phyloP scores from a whole-genome alignment of 2,797 vertebrate genomes.

The Allobates femoralis region DNA sequence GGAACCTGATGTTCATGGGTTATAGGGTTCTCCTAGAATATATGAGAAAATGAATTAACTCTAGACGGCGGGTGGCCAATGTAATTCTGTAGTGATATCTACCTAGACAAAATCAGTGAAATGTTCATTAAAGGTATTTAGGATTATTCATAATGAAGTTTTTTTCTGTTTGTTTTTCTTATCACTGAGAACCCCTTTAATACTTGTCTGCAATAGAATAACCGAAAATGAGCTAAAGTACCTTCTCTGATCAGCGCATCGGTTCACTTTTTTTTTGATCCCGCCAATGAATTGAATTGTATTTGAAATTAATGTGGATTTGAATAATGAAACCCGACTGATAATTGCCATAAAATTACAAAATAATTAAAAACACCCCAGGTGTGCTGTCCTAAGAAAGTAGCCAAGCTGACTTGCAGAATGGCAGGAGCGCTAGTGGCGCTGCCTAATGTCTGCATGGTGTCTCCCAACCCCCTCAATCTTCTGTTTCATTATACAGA shows the following conservation, averaged over 20 bases:
- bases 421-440: neutral
- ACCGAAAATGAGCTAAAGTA: neutral
- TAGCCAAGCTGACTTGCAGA: constrained; percentile 8
- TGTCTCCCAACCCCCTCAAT: neutral
- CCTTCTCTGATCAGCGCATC: neutral
- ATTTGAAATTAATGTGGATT: neutral
- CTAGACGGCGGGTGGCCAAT: too few relatives aligned
- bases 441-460: constrained; percentile 1
- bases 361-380: constrained; percentile 16
- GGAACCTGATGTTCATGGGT: too few relatives aligned
- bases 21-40: too few relatives aligned
- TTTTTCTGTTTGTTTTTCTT: too few relatives aligned
- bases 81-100: too few relatives aligned
- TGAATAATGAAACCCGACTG: constrained; percentile 8
- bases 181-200: too few relatives aligned
- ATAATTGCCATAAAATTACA: constrained; percentile 5
- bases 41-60: too few relatives aligned
- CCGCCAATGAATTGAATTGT: neutral
- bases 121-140: too few relatives aligned
- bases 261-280: neutral
- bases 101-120: too few relatives aligned
- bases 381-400: neutral
- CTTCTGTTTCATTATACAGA: neutral
- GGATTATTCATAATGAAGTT: too few relatives aligned
- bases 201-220: neutral